These are phyloP conservation scores for Nematopogon swammerdamellus DNA, from an alignment of 2,888 invertebrate genomes.

Conservation along the genomic window DNA sequence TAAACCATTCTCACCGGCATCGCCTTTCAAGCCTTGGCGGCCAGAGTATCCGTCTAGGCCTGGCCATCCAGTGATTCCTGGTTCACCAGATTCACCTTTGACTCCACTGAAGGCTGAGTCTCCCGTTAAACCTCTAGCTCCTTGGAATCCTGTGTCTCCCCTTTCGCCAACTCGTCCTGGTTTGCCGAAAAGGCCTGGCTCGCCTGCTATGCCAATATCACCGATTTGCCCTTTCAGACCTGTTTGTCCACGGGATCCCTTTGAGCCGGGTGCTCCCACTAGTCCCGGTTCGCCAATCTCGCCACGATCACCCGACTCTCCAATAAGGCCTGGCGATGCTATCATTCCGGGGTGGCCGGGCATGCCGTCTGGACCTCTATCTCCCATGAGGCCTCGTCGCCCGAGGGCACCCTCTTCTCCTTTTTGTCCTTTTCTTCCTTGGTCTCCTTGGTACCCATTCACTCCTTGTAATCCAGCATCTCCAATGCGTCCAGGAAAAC, in stretches of 20 bases:
- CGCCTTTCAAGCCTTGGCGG: slow-evolving; percentile 51
- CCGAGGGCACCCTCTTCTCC: slow-evolving; percentile 53
- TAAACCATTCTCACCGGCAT: slow-evolving; percentile 54
- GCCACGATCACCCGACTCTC: slow-evolving; percentile 39
- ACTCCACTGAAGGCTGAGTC: slow-evolving; percentile 60
- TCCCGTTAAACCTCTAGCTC: slow-evolving; percentile 57
- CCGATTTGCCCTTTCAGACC: slow-evolving; percentile 79
- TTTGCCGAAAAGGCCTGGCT: slow-evolving; percentile 24
- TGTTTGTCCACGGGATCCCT: slow-evolving; percentile 67
- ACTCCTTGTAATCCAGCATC: slow-evolving; percentile 39
- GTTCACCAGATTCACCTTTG: slow-evolving; percentile 58
- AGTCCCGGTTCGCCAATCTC: slow-evolving; percentile 39
- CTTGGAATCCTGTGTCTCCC: slow-evolving; percentile 53
- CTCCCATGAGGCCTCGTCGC: slow-evolving; percentile 30
- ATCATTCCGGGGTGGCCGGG: slow-evolving; percentile 37
- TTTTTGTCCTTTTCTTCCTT: slow-evolving; percentile 51
- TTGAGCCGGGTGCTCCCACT: slow-evolving; percentile 66
- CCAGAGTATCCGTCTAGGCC: slow-evolving; percentile 44
- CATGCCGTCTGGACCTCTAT: slow-evolving; percentile 31
- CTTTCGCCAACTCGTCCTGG: slow-evolving; percentile 37
- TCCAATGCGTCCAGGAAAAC: slow-evolving; percentile 66
- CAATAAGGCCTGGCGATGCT: slow-evolving; percentile 26
- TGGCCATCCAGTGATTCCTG: slow-evolving; percentile 37
- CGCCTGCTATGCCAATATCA: slow-evolving; percentile 22
- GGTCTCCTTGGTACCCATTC: slow-evolving; percentile 30